Conservation (phyloP, 2,113 vertebrate genomes). For the Caracal caracal region DNA sequence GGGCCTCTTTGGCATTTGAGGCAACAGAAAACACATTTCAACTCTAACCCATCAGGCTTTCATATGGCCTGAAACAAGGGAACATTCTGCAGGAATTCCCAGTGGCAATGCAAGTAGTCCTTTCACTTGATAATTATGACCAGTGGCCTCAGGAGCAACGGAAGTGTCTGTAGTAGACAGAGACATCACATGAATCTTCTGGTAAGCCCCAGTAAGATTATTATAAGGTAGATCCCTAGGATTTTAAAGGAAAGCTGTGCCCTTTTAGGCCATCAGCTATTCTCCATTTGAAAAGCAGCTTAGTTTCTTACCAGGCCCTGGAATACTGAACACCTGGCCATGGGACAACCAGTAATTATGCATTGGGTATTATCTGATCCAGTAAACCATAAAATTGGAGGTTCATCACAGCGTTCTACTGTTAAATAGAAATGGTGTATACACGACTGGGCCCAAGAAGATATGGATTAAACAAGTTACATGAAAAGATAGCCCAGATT, state of each 20-base stretch:
- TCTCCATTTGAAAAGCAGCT: constrained; percentile 17
- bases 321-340: not conserved
- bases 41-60: not conserved
- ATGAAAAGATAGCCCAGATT: not conserved
- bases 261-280: not conserved
- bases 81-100: not conserved
- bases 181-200: not conserved
- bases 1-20: not conserved
- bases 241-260: not conserved
- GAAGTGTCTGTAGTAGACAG: not conserved
- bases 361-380: not conserved
- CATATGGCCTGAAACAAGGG: not conserved
- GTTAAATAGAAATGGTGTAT: not conserved
- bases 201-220: not conserved
- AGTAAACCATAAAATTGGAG: not conserved
- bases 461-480: not conserved
- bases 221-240: not conserved
- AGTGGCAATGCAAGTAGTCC: not conserved
- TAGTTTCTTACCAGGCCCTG: not conserved
- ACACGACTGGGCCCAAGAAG: not conserved
- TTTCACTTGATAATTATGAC: not conserved
- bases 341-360: not conserved
- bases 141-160: not conserved
- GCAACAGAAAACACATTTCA: not conserved
- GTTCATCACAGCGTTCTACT: not conserved